These are phyloP conservation scores for Synchiropus splendidus DNA, from an alignment of 2,113 vertebrate species.

Conservation along the genomic window DNA sequence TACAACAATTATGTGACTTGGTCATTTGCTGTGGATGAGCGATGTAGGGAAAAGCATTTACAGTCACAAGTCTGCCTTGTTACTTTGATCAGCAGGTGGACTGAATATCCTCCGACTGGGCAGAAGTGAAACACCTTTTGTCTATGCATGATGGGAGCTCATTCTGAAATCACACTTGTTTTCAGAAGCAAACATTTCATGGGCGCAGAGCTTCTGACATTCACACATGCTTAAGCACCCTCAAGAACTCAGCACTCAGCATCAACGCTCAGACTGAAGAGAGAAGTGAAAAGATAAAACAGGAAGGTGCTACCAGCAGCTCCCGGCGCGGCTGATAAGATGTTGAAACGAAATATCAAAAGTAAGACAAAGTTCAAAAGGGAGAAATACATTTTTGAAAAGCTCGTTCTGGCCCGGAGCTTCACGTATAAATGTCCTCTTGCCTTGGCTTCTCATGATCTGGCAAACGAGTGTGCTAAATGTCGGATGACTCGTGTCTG, in stretches of 20 bases:
- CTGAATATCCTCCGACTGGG: neutral
- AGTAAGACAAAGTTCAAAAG: too few species aligned
- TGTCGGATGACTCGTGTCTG: constrained; percentile 17
- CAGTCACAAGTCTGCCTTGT: neutral
- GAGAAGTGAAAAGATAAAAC: constrained; percentile 26
- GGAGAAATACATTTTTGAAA: neutral
- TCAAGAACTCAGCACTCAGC: too few species aligned
- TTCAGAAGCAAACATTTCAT: constrained; percentile 22
- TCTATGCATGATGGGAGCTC: constrained; percentile 20
- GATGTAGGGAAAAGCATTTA: too few species aligned
- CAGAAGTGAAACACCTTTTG: constrained; percentile 7
- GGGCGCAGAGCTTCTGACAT: constrained; percentile 1
- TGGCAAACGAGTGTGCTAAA: constrained; percentile 6
- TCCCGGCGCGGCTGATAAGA: constrained; percentile 28
- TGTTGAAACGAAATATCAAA: neutral
- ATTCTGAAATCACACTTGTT: constrained; percentile 20
- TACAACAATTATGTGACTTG: too few species aligned
- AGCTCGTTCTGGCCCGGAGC: neutral
- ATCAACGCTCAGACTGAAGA: neutral
- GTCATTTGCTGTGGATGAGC: too few species aligned
- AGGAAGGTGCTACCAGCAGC: constrained; percentile 16
- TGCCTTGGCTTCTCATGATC: constrained; percentile 1
- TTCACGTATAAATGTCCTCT: neutral
- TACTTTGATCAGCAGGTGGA: neutral
- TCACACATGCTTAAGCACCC: constrained; percentile 2